Evolutionary conservation across 2,888 invertebrate genomes (phyloP).

Genomic region (Megamerina dolium): DNA sequence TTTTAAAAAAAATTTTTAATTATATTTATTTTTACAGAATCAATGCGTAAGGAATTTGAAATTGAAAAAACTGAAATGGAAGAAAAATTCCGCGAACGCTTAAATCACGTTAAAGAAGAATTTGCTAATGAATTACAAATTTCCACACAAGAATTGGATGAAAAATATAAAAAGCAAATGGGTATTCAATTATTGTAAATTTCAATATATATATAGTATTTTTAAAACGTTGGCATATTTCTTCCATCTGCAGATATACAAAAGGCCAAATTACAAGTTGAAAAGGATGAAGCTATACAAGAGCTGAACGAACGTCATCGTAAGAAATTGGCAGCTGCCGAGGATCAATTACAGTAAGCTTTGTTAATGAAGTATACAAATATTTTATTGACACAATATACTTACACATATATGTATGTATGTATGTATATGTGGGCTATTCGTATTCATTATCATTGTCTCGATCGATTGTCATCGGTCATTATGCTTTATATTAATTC

Average conservation of each 20-base stretch:
- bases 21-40: slow-evolving; percentile 17
- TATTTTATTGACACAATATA: too few relatives aligned
- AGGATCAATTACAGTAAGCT: slow-evolving; percentile 51
- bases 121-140: slow-evolving; percentile 44
- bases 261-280: slow-evolving; percentile 54
- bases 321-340: slow-evolving; percentile 43
- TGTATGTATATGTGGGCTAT: too few relatives aligned
- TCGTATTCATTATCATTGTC: too few relatives aligned
- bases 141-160: slow-evolving; percentile 58
- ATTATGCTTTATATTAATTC: too few relatives aligned
- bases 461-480: too few relatives aligned
- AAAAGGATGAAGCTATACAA: slow-evolving; percentile 55
- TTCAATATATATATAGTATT: too few relatives aligned
- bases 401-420: too few relatives aligned
- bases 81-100: slow-evolving; percentile 64
- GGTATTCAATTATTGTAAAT: slow-evolving; percentile 57
- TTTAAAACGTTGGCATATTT: too few relatives aligned
- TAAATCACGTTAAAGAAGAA: slow-evolving; percentile 47
- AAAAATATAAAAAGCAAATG: slow-evolving; percentile 61
- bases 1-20: not conserved
- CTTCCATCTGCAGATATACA: slow-evolving; percentile 52
- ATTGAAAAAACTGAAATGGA: slow-evolving; percentile 68
- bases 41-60: slow-evolving; percentile 55
- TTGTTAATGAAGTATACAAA: not conserved
- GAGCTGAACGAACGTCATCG: slow-evolving; percentile 54